phyloP scores from a whole-genome alignment of 2,888 invertebrate species.

The Drosophila recens region DNA sequence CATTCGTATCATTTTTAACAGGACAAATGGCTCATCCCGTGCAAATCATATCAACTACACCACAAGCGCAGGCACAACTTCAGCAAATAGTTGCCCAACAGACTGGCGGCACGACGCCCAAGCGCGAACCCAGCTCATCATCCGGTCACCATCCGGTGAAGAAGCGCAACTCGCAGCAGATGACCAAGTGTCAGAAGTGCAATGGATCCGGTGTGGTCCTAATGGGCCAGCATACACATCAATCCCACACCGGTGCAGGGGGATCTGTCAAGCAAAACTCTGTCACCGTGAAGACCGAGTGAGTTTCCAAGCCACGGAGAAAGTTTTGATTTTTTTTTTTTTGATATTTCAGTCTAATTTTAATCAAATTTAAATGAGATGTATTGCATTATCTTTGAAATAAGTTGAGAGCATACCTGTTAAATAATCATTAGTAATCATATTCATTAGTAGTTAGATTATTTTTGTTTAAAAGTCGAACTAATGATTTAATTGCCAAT shows the following conservation, averaged over 20 bases:
- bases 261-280: conserved; percentile 70
- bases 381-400: too few species aligned
- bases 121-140: conserved; percentile 73
- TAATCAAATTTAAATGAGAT: too few species aligned
- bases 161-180: conserved; percentile 91
- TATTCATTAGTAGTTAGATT: too few species aligned
- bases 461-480: too few species aligned
- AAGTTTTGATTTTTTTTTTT: too few species aligned
- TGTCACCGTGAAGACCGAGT: conserved; percentile 83
- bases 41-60: conserved; percentile 81
- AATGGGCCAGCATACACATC: conserved; percentile 74
- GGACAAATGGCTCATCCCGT: conserved; percentile 86
- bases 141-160: conserved; percentile 92
- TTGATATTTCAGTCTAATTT: too few species aligned
- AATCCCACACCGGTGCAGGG: conserved; percentile 55
- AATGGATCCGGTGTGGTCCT: conserved; percentile 94
- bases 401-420: too few species aligned
- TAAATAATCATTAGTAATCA: too few species aligned
- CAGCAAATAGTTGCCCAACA: conserved; percentile 78
- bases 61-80: conserved; percentile 76
- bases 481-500: too few species aligned
- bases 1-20: conserved; percentile 68
- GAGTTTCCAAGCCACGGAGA: conserved; percentile 48
- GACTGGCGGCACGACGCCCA: conserved; percentile 66
- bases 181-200: conserved; percentile 95